phyloP scores from a whole-genome alignment of 1,140 invertebrate genomes.

The Dysdera silvatica region DNA sequence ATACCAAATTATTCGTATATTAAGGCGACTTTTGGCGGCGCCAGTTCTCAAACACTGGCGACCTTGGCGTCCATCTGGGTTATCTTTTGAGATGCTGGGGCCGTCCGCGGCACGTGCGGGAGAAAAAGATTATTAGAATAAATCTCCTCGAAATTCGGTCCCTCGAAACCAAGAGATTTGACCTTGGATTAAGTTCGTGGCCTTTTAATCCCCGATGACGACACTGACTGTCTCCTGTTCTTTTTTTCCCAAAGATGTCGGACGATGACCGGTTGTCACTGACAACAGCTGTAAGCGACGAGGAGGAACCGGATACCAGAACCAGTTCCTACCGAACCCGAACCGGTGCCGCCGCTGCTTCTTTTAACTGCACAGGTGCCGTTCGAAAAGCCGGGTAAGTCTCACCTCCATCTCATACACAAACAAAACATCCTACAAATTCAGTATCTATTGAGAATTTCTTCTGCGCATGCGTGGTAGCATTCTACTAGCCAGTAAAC shows the following conservation, averaged over 20 bases:
- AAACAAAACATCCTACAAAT: background rate
- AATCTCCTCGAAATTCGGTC: too few relatives aligned
- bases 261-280: slow-evolving; percentile 93
- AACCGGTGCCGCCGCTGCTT: slow-evolving; percentile 75
- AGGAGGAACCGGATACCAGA: slow-evolving; percentile 76
- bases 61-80: too few relatives aligned
- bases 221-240: background rate
- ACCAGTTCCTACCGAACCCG: slow-evolving; percentile 69
- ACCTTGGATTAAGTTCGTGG: too few relatives aligned
- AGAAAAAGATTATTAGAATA: too few relatives aligned
- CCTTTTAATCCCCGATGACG: background rate
- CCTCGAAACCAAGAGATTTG: too few relatives aligned
- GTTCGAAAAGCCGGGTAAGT: slow-evolving; percentile 94
- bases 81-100: too few relatives aligned
- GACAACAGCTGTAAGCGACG: slow-evolving; percentile 88
- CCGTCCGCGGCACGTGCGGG: too few relatives aligned
- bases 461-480: slow-evolving; percentile 5
- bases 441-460: background rate
- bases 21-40: too few relatives aligned
- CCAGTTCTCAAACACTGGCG: too few relatives aligned
- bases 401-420: background rate
- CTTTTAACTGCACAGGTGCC: slow-evolving; percentile 93
- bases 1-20: too few relatives aligned
- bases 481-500: too few relatives aligned
- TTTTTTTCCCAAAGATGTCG: slow-evolving; percentile 63